phyloP scores from a whole-genome alignment of 1,140 invertebrate genomes.

The Oncopodura yosiiana region DNA sequence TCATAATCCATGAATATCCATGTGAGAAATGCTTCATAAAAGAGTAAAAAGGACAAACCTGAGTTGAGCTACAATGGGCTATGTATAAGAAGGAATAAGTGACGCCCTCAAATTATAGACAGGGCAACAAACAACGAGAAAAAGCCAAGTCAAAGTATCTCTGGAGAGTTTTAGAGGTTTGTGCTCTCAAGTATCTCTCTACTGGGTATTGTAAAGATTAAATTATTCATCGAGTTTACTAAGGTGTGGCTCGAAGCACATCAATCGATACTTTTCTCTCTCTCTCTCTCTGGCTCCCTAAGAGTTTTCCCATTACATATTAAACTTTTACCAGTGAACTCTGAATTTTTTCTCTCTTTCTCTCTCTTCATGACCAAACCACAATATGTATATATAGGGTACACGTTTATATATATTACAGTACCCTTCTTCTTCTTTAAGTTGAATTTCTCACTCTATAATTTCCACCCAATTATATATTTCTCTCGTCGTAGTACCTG shows the following conservation, averaged over 20 bases:
- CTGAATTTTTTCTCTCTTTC: constrained; percentile 20
- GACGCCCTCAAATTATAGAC: constrained; percentile 36
- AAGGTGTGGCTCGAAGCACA: constrained; percentile 35
- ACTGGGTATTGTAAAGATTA: constrained; percentile 31
- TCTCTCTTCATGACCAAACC: background rate
- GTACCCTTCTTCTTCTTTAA: background rate
- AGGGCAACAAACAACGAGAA: constrained; percentile 18
- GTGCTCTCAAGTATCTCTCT: background rate
- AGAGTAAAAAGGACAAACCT: constrained; percentile 33
- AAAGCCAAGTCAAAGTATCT: background rate
- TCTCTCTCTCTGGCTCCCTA: too few species aligned
- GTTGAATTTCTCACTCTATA: constrained; percentile 26
- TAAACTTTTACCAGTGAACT: constrained; percentile 30
- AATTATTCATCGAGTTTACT: constrained; percentile 37
- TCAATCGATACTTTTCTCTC: constrained; percentile 36
- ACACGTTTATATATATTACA: background rate
- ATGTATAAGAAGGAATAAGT: constrained; percentile 33
- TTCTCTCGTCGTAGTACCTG: too few species aligned
- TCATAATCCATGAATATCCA: too few species aligned
- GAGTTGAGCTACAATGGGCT: background rate
- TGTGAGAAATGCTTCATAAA: constrained; percentile 19
- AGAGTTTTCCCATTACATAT: constrained; percentile 11
- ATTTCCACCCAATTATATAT: constrained; percentile 36
- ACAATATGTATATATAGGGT: too few species aligned
- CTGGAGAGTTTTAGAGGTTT: too few species aligned